Evolutionary conservation across 2,888 invertebrate species (phyloP), one percentile per base, ranked within the genome.

Genomic region (Erebia ligea): DNA sequence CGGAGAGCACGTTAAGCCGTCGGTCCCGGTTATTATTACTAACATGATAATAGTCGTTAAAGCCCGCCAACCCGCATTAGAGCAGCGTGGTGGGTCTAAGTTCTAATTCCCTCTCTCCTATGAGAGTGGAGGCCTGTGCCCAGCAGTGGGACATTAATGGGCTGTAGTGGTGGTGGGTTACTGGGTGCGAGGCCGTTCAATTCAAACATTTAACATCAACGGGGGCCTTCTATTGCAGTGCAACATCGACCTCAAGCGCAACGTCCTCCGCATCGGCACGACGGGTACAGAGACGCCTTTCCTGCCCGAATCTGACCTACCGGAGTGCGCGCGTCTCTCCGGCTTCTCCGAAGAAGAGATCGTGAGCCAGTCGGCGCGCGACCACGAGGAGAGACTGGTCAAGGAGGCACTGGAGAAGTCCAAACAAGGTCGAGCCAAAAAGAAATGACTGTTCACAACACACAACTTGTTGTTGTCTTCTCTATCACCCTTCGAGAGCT

Each of bases 231-330:
- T 40, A 0, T 52, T 75, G 68, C 80, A 97, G 96, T 99, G 99
- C 88, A 96, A 96, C 78, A 98, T 99, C 79, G 99, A 99, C 88
- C 92, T 99, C 79, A 97, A 97, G 84, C 94, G 95, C 62, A 99
- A 98, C 88, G 95, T 98, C 3, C 93, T 99, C 48, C 95, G 95
- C 75, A 99, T 99, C 81, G 99, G 99, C 52, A 99, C 99, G 0
- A 99, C 99, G 0, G 98, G 98, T 48, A 98, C 98, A 0, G 97
- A 97, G 86, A 99, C 99, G 0, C 91, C 94, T 0, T 99, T 99
- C 90, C 93, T 99, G 77, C 94, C 97, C 0, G 98, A 98, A 74
- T 89, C 92, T 0, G 91, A 94, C 0, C 80, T 92, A 50, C 93
- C 93, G 0, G 97, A 97, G 72, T 97, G 97, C 85, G 98, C 98